Conservation (phyloP, 92 coral and sea anemone genomes). For the Porites lobata region DNA sequence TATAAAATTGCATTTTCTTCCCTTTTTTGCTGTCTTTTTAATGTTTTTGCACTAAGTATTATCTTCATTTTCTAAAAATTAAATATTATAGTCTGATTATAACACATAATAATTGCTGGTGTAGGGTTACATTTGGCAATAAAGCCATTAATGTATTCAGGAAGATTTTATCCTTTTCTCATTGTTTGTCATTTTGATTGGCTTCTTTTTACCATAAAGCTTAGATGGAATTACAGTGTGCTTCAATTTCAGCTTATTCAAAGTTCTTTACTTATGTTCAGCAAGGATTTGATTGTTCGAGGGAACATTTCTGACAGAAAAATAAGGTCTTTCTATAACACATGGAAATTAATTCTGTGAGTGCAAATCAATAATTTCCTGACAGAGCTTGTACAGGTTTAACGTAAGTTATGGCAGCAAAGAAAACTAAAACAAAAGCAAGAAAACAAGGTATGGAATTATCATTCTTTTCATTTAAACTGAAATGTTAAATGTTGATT, state of each 20-base stretch:
- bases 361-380: not conserved
- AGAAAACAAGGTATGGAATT: conserved; percentile 9
- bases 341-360: not conserved
- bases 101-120: not conserved
- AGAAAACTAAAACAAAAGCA: conserved; percentile 10
- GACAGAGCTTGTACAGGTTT: not conserved
- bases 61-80: not conserved
- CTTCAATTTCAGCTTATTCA: conserved; percentile 8
- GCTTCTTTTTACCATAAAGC: conserved; percentile 26
- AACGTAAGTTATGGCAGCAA: conserved; percentile 15
- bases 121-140: not conserved
- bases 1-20: too few relatives aligned
- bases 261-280: not conserved
- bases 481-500: too few relatives aligned
- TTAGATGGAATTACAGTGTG: conserved; percentile 17
- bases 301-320: not conserved
- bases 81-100: not conserved
- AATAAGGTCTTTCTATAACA: not conserved
- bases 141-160: conserved; percentile 23
- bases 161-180: conserved; percentile 7
- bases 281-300: not conserved
- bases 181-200: conserved; percentile 16
- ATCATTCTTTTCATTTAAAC: not conserved
- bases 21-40: too few relatives aligned
- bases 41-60: not conserved